These are phyloP conservation scores for Micromussa lordhowensis DNA, from an alignment of 92 coral and sea anemone genomes.

Conservation along the genomic window DNA sequence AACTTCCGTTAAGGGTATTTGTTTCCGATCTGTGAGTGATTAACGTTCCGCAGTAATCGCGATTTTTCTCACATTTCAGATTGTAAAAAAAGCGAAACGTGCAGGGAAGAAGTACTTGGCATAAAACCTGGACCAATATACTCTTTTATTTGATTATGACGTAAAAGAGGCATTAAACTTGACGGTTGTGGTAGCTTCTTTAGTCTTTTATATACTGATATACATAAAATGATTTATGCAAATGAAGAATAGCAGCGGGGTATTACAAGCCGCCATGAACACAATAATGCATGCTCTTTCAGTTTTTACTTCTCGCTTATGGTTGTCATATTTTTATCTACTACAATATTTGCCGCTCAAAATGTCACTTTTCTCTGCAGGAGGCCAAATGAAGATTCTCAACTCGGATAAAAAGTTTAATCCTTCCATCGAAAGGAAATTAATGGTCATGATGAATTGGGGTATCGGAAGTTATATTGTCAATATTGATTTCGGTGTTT, in stretches of 20 bases:
- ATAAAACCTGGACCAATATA: background rate
- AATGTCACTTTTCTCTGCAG: conserved; percentile 15
- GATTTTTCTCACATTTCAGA: background rate
- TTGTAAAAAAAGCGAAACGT: background rate
- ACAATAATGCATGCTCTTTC: background rate
- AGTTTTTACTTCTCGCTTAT: background rate
- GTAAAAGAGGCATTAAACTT: background rate
- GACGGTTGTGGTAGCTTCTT: background rate
- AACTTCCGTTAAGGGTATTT: conserved; percentile 20
- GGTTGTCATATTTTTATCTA: background rate
- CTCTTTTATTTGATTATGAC: background rate
- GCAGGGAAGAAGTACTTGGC: background rate
- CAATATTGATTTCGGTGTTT: conserved; percentile 1
- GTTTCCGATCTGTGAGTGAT: background rate
- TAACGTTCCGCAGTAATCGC: background rate
- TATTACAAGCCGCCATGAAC: background rate
- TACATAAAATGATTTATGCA: background rate
- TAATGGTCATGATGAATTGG: background rate
- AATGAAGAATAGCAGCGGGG: background rate
- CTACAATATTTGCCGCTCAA: background rate
- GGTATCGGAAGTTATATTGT: conserved; percentile 18
- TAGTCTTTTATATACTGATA: background rate
- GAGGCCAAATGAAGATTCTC: background rate
- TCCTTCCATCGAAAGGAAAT: conserved; percentile 17
- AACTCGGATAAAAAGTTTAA: background rate